Conservation (phyloP, 1,140 invertebrate species). For the Ditylenchus dipsaci region DNA sequence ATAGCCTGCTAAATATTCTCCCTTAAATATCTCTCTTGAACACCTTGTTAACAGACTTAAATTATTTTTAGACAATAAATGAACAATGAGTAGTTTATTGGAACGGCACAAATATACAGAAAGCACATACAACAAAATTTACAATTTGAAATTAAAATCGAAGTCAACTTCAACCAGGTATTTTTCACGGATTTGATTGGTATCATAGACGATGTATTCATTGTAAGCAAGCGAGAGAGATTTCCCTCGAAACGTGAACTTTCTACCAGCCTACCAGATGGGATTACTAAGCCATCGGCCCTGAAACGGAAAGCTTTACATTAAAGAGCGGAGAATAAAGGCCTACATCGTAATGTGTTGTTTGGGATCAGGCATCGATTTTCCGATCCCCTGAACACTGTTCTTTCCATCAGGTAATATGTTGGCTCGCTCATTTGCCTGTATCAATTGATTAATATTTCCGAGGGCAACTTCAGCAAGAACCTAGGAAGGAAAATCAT, state of each 20-base stretch:
- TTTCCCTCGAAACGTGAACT: conserved; percentile 52
- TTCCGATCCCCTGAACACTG: conserved; percentile 16
- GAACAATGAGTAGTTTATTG: too few relatives aligned
- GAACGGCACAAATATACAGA: too few relatives aligned
- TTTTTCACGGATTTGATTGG: conserved; percentile 74
- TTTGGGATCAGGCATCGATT: conserved; percentile 14
- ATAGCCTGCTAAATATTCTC: not conserved
- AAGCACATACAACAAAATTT: not conserved
- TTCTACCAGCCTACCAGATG: conserved; percentile 67
- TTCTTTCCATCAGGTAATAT: conserved; percentile 27
- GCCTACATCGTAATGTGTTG: conserved; percentile 14
- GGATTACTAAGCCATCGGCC: conserved; percentile 68
- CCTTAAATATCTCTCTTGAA: too few relatives aligned
- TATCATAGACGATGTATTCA: conserved; percentile 65
- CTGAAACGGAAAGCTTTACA: conserved; percentile 15
- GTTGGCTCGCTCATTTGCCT: conserved; percentile 15
- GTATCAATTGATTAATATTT: conserved; percentile 6
- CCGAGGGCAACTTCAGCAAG: conserved; percentile 65
- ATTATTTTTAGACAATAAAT: too few relatives aligned
- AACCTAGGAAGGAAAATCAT: too few relatives aligned
- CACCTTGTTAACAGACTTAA: too few relatives aligned
- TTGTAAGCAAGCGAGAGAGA: conserved; percentile 44
- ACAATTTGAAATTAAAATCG: conserved; percentile 1
- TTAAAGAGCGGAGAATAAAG: too few relatives aligned
- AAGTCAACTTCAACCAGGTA: conserved; percentile 65